Conservation (phyloP, 2,888 invertebrate species). For the Hofmannophila pseudospretella region DNA sequence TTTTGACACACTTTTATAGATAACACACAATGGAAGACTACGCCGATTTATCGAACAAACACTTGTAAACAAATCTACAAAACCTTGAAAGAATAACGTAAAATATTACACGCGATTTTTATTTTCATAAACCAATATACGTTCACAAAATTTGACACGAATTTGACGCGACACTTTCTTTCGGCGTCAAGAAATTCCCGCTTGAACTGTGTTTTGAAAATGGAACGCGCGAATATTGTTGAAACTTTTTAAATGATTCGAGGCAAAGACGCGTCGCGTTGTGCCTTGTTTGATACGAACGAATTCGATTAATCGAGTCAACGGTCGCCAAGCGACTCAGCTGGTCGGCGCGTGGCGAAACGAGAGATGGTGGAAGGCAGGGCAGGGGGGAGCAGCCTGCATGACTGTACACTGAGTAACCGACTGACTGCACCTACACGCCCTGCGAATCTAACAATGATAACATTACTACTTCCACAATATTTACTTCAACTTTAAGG, state of each 20-base stretch:
- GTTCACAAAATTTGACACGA: conserved; percentile 59
- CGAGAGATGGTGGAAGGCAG: conserved; percentile 37
- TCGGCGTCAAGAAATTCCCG: conserved; percentile 27
- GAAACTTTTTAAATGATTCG: neutral
- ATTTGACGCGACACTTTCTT: conserved; percentile 15
- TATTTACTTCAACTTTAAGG: conserved; percentile 6
- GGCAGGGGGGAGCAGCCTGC: conserved; percentile 34
- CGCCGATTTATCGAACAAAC: conserved; percentile 21
- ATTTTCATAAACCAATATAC: conserved; percentile 34
- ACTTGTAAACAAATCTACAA: conserved; percentile 4
- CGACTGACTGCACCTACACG: conserved; percentile 56
- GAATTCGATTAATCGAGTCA: conserved; percentile 61
- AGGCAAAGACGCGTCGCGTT: conserved; percentile 12
- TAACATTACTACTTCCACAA: conserved; percentile 7
- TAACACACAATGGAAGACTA: conserved; percentile 35
- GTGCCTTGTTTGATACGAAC: conserved; percentile 14
- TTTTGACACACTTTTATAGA: conserved; percentile 20
- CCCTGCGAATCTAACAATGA: conserved; percentile 33
- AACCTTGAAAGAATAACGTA: conserved; percentile 11
- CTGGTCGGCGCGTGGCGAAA: conserved; percentile 31
- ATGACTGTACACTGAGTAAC: conserved; percentile 66
- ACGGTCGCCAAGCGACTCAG: conserved; percentile 62
- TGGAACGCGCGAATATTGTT: conserved; percentile 17
- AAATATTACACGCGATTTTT: conserved; percentile 49
- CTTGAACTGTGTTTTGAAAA: conserved; percentile 22